phyloP scores from a whole-genome alignment of 2,797 vertebrate genomes.

The Stomatorhinus walkeri region DNA sequence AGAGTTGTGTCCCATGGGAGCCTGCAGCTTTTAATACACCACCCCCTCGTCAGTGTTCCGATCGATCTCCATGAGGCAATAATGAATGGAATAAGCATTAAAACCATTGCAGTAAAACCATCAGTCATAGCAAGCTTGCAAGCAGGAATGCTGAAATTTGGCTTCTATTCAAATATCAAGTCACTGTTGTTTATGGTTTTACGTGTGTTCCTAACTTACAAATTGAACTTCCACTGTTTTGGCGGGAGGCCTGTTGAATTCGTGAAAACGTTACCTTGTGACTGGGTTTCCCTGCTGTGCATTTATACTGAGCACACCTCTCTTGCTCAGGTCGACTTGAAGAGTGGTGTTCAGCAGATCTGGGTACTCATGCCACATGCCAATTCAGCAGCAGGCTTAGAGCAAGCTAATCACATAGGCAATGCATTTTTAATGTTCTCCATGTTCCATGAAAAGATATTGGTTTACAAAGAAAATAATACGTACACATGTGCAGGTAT shows the following conservation, averaged over 20 bases:
- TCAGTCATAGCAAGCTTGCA: neutral
- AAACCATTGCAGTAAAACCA: neutral
- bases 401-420: neutral
- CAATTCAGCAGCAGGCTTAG: neutral
- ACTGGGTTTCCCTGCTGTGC: neutral
- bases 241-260: neutral
- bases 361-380: neutral
- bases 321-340: neutral
- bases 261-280: neutral
- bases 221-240: neutral
- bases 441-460: neutral
- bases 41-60: neutral
- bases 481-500: constrained; percentile 34
- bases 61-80: neutral
- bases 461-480: constrained; percentile 12
- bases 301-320: neutral
- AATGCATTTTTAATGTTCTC: constrained; percentile 18
- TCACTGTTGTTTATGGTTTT: neutral
- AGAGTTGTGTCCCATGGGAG: neutral
- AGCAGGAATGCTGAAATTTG: neutral
- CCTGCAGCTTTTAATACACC: neutral
- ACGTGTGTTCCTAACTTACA: neutral
- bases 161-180: neutral
- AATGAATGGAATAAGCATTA: neutral
- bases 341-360: neutral